A percentile compares a stretch with the other conserved stretches of the same genome.
Evolutionary conservation across 2,888 invertebrate genomes (phyloP).

Genomic region (Catocala sponsa): DNA sequence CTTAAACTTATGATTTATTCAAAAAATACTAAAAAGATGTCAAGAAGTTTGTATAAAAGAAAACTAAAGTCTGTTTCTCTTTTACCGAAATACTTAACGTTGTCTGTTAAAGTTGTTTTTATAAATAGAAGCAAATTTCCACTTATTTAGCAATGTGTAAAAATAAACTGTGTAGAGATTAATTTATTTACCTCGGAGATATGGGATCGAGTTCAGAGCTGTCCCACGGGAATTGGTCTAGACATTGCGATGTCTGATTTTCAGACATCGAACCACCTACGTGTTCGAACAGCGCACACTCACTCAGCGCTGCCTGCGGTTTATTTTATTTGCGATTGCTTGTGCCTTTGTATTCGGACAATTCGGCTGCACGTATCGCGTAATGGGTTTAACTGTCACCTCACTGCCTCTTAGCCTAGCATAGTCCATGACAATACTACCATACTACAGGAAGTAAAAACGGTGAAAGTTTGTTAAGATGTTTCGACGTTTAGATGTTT

Average conservation of each 20-base stretch:
- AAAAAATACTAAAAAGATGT: not conserved
- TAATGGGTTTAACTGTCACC: too few relatives aligned
- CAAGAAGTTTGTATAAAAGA: not conserved
- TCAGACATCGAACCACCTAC: constrained; percentile 44
- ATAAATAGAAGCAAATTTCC: not conserved
- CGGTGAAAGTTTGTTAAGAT: too few relatives aligned
- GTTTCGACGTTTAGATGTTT: too few relatives aligned
- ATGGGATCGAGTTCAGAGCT: constrained; percentile 56
- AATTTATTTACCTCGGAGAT: constrained; percentile 71
- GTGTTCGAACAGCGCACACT: constrained; percentile 21
- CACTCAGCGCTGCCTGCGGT: constrained; percentile 9
- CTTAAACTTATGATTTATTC: not conserved
- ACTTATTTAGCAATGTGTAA: constrained; percentile 47
- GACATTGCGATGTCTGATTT: constrained; percentile 66
- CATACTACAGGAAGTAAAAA: too few relatives aligned
- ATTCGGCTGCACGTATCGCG: too few relatives aligned
- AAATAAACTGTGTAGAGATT: constrained; percentile 66
- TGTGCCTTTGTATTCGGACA: not conserved
- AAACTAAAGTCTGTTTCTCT: not conserved
- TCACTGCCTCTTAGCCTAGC: too few relatives aligned
- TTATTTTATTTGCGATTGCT: not conserved
- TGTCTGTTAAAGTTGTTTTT: not conserved
- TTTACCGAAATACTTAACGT: not conserved
- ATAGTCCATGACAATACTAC: too few relatives aligned
- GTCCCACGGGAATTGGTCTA: constrained; percentile 70